Evolutionary conservation across 1,140 invertebrate species (phyloP).

Genomic region (Lanistes nyassanus): DNA sequence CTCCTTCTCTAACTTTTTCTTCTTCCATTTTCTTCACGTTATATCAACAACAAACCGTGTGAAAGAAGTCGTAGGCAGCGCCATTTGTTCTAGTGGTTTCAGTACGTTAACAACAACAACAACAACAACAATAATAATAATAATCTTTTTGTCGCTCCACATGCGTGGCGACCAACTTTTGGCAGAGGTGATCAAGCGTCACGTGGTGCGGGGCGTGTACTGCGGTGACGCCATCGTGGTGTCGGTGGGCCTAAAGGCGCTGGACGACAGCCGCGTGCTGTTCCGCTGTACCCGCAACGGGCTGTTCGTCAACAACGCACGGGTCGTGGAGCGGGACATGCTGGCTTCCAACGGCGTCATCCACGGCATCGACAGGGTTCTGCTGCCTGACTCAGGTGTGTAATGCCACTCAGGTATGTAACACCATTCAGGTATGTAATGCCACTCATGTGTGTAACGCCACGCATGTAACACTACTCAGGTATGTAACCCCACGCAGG

Average conservation of each 20-base stretch:
- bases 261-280: conserved; percentile 42
- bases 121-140: too few species aligned
- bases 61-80: too few species aligned
- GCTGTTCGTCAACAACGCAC: conserved; percentile 41
- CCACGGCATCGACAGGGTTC: conserved; percentile 67
- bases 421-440: too few species aligned
- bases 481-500: too few species aligned
- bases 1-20: too few species aligned
- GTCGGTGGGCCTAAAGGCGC: conserved; percentile 38
- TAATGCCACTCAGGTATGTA: too few species aligned
- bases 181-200: conserved; percentile 45
- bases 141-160: neutral
- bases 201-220: conserved; percentile 45
- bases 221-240: conserved; percentile 49
- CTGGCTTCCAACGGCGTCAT: conserved; percentile 64
- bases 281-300: conserved; percentile 45
- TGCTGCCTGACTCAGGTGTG: conserved; percentile 73
- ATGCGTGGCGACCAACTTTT: conserved; percentile 12
- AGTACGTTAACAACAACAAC: too few species aligned
- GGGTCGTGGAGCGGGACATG: conserved; percentile 52
- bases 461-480: too few species aligned
- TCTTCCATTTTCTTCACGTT: too few species aligned
- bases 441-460: too few species aligned
- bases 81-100: too few species aligned
- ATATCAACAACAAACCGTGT: too few species aligned